A percentile compares a stretch with the other conserved stretches of the same genome.
These are phyloP conservation scores for Basileuterus tristriatus DNA, from an alignment of 2,797 vertebrate species.

Conservation along the genomic window DNA sequence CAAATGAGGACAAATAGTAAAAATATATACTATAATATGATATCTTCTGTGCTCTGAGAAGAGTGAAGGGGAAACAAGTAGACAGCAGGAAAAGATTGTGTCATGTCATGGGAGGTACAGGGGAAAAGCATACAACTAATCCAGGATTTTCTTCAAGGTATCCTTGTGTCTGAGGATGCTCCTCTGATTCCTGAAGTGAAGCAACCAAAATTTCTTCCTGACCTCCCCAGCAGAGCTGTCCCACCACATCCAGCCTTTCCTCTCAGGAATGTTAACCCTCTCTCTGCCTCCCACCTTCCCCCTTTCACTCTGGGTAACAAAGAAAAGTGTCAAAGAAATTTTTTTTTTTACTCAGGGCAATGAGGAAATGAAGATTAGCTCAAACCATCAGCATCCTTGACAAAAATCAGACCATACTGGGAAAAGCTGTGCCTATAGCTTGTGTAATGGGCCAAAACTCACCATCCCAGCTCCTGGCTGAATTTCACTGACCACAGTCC, in stretches of 20 bases:
- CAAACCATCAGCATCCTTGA: background rate
- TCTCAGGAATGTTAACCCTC: background rate
- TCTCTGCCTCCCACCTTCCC: background rate
- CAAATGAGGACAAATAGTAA: background rate
- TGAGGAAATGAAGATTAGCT: background rate
- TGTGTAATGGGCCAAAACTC: background rate
- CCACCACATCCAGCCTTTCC: background rate
- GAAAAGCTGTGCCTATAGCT: background rate
- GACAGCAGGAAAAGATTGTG: background rate
- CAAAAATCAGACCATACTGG: background rate
- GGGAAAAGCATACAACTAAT: background rate
- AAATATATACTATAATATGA: background rate
- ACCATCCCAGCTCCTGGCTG: background rate
- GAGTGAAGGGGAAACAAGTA: background rate
- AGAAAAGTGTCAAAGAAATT: background rate
- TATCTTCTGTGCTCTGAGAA: background rate
- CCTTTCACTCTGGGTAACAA: background rate
- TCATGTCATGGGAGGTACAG: accelerated
- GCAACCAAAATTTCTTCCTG: background rate
- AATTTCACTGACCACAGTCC: background rate
- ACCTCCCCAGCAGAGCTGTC: background rate
- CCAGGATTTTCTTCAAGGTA: background rate
- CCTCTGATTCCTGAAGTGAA: background rate
- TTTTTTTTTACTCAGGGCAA: background rate
- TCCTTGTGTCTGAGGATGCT: background rate